Conservation (phyloP, 2,888 invertebrate genomes). For the Synergus umbraculus region DNA sequence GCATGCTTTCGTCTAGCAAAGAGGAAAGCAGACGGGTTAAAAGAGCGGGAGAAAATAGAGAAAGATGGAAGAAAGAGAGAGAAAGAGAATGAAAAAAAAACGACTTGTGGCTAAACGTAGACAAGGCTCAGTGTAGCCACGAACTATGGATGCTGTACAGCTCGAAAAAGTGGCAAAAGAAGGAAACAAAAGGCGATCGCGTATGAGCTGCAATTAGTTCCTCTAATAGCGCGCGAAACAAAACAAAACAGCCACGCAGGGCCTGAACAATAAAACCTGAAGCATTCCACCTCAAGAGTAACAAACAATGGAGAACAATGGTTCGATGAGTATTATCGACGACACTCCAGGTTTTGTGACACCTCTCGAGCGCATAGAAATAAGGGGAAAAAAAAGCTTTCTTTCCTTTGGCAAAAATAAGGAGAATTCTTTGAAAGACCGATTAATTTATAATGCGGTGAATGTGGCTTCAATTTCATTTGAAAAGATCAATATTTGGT, state of each 20-base stretch:
- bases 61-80: neutral
- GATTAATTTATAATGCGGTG: too few relatives aligned
- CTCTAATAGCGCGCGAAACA: conserved; percentile 75
- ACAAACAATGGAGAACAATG: conserved; percentile 71
- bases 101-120: conserved; percentile 46
- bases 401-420: too few relatives aligned
- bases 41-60: conserved; percentile 16
- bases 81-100: conserved; percentile 2
- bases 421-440: too few relatives aligned
- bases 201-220: conserved; percentile 75
- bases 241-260: conserved; percentile 72
- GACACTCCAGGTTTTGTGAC: conserved; percentile 3
- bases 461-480: neutral
- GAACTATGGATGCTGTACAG: conserved; percentile 37
- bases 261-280: conserved; percentile 71
- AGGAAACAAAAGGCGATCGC: conserved; percentile 74
- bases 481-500: neutral
- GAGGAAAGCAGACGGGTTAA: conserved; percentile 33
- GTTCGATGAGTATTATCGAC: conserved; percentile 51
- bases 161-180: conserved; percentile 65
- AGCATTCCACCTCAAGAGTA: conserved; percentile 58
- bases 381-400: neutral
- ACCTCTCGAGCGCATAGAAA: neutral
- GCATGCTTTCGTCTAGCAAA: conserved; percentile 39
- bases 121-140: conserved; percentile 16